Evolutionary conservation across 2,888 invertebrate genomes (phyloP).

Genomic region (Gymnoscelis rufifasciata): DNA sequence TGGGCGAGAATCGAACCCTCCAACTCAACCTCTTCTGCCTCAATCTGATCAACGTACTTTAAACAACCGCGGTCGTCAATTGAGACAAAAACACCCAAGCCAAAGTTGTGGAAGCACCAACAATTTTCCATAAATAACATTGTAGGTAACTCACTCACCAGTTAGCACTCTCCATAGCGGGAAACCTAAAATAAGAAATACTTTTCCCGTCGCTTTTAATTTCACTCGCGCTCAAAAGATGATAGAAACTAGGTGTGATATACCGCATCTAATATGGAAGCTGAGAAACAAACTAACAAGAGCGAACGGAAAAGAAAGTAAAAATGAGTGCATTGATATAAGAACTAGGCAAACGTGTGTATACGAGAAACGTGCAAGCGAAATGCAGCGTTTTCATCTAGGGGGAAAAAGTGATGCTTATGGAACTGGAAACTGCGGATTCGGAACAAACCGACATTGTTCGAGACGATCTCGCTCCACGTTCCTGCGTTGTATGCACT

Average conservation of each 20-base stretch:
- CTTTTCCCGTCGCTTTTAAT: slow-evolving; percentile 35
- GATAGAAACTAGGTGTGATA: slow-evolving; percentile 22
- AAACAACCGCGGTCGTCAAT: too few species aligned
- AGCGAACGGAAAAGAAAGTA: slow-evolving; percentile 78
- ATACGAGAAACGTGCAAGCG: slow-evolving; percentile 59
- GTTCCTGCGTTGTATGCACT: slow-evolving; percentile 57
- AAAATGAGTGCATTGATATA: slow-evolving; percentile 74
- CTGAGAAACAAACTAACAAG: slow-evolving; percentile 58
- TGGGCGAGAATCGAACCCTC: too few species aligned
- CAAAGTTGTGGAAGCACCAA: too few species aligned
- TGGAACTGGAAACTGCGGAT: slow-evolving; percentile 58
- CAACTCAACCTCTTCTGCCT: too few species aligned
- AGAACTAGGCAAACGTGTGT: slow-evolving; percentile 68
- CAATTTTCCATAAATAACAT: neutral
- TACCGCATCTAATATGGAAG: slow-evolving; percentile 33
- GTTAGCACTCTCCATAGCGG: neutral
- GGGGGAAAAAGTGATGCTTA: slow-evolving; percentile 66
- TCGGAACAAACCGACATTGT: slow-evolving; percentile 54
- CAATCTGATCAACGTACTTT: too few species aligned
- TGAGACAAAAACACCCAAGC: too few species aligned
- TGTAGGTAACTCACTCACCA: too few species aligned
- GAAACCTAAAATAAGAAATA: slow-evolving; percentile 17
- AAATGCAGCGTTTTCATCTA: slow-evolving; percentile 56
- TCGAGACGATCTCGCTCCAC: slow-evolving; percentile 26
- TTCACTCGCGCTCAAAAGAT: slow-evolving; percentile 33